phyloP scores from a whole-genome alignment of 2,797 vertebrate genomes.

The Amblyraja radiata region DNA sequence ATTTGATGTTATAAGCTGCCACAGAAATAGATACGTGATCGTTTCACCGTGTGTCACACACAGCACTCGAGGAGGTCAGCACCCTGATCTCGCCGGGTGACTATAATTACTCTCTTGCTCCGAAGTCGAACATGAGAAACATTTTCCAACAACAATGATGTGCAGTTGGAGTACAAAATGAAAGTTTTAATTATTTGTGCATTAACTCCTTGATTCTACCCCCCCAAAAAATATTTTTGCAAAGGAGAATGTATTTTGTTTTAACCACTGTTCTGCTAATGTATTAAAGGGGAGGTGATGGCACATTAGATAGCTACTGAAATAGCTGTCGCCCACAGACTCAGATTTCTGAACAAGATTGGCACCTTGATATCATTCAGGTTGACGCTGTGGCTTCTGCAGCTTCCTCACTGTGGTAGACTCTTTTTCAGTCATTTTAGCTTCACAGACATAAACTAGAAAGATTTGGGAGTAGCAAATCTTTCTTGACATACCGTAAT shows the following conservation, averaged over 20 bases:
- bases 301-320: background rate
- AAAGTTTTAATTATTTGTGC: conserved; percentile 18
- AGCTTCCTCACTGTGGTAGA: too few species aligned
- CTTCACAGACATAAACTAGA: background rate
- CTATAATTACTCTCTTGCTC: conserved; percentile 61
- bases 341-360: background rate
- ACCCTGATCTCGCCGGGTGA: conserved; percentile 62
- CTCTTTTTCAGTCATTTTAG: background rate
- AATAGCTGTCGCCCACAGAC: background rate
- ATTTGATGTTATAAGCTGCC: conserved; percentile 80
- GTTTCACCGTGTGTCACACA: conserved; percentile 68
- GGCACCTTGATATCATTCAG: background rate
- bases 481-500: background rate
- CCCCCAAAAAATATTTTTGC: background rate
- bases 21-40: conserved; percentile 70
- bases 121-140: background rate
- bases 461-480: background rate
- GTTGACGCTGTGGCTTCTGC: background rate
- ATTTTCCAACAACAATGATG: conserved; percentile 10
- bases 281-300: background rate
- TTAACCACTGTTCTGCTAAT: background rate
- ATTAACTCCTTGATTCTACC: background rate
- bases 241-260: background rate
- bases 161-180: background rate
- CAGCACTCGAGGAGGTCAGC: conserved; percentile 69